A percentile compares a stretch with the other conserved stretches of the same genome.
Evolutionary conservation across 2,113 vertebrate species (phyloP).

Genomic region (Lophotis ruficrista): DNA sequence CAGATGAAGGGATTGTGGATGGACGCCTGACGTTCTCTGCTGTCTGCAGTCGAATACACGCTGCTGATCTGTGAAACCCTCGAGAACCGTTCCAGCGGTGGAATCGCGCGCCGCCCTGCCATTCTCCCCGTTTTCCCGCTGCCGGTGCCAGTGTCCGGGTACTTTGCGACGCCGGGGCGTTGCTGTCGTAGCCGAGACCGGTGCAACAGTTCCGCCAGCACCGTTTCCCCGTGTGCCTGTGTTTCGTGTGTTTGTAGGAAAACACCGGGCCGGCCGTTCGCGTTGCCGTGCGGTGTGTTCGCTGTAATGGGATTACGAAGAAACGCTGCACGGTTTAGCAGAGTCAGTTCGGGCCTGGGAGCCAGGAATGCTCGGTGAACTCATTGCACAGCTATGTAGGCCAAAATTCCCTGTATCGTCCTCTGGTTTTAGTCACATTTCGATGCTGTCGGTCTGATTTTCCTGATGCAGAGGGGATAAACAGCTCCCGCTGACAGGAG

Average conservation of each 20-base stretch:
- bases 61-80: not conserved
- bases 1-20: not conserved
- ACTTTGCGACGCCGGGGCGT: accelerated
- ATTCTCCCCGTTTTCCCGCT: not conserved
- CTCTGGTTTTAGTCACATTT: not conserved
- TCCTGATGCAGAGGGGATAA: not conserved
- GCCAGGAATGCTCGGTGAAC: not conserved
- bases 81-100: not conserved
- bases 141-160: not conserved
- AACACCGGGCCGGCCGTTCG: not conserved
- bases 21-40: not conserved
- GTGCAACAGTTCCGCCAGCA: not conserved
- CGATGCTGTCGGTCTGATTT: not conserved
- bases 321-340: not conserved
- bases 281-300: not conserved
- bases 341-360: not conserved
- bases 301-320: not conserved
- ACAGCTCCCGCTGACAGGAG: not conserved
- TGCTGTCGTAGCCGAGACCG: accelerated
- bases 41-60: not conserved
- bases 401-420: not conserved
- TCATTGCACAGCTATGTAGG: conserved; percentile 26
- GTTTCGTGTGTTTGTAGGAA: not conserved
- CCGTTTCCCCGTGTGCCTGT: accelerated
- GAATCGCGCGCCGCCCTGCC: not conserved